Conservation (phyloP, 2,888 invertebrate species). For the Pilophorus perplexus region DNA sequence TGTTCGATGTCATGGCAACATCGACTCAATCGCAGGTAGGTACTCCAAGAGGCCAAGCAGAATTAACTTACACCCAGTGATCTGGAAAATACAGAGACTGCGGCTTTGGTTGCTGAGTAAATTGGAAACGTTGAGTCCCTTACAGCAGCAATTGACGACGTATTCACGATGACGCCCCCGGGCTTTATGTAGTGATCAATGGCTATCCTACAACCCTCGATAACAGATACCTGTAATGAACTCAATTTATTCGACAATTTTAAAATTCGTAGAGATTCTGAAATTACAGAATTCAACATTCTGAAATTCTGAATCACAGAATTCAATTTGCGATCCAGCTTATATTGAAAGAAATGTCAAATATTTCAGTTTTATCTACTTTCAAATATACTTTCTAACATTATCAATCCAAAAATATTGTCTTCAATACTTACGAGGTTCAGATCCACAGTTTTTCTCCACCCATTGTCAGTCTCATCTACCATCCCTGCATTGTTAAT, state of each 20-base stretch:
- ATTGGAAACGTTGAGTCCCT: constrained; percentile 13
- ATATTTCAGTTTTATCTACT: too few relatives aligned
- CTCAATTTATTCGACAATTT: too few relatives aligned
- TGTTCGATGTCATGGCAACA: not conserved
- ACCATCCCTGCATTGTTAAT: constrained; percentile 23
- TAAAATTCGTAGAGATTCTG: too few relatives aligned
- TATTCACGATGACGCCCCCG: constrained; percentile 21
- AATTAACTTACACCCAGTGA: constrained; percentile 9
- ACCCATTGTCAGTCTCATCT: constrained; percentile 8
- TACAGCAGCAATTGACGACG: constrained; percentile 1
- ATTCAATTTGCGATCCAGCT: too few relatives aligned
- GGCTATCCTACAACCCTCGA: not conserved
- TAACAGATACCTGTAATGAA: constrained; percentile 15
- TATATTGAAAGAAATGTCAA: too few relatives aligned
- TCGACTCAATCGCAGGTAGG: not conserved
- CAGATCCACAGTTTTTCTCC: constrained; percentile 12
- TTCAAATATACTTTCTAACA: too few relatives aligned
- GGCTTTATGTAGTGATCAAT: not conserved
- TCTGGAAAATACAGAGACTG: constrained; percentile 11
- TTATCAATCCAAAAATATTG: too few relatives aligned
- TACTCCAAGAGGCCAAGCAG: not conserved
- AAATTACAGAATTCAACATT: too few relatives aligned
- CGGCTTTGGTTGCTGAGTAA: constrained; percentile 24
- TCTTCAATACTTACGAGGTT: constrained; percentile 13
- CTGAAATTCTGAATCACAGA: too few relatives aligned